phyloP scores from a whole-genome alignment of 2,888 invertebrate genomes.

The Calliopum simillimum region DNA sequence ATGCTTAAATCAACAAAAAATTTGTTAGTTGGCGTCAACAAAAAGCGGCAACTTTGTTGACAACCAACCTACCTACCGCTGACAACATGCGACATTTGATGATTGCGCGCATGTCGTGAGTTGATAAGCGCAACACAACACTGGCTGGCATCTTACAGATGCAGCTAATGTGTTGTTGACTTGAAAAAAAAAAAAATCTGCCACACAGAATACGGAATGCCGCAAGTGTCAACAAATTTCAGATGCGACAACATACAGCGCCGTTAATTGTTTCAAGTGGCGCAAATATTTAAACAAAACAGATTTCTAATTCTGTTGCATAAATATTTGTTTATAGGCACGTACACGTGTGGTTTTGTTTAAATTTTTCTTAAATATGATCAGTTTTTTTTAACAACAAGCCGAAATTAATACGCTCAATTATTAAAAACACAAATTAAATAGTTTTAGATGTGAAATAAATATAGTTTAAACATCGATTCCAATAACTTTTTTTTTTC shows the following conservation, averaged over 20 bases:
- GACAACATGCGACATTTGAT: not conserved
- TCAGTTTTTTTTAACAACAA: no score
- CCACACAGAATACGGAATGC: not conserved
- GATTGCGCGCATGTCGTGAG: conserved; percentile 5
- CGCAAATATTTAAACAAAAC: conserved; percentile 2
- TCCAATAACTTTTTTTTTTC: no score
- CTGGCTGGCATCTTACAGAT: not conserved
- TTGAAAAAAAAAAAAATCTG: not conserved
- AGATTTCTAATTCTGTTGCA: not conserved
- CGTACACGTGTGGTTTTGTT: no score
- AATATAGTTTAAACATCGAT: no score
- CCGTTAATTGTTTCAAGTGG: not conserved
- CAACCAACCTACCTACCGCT: not conserved
- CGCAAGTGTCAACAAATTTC: conserved; percentile 4
- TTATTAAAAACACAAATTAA: no score
- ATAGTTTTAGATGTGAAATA: no score
- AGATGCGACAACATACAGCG: not conserved
- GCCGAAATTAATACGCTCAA: no score
- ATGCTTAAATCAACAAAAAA: conserved; percentile 5
- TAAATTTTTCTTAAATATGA: no score
- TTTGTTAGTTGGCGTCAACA: not conserved
- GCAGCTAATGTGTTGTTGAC: not conserved
- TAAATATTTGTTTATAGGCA: no score
- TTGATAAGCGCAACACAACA: not conserved
- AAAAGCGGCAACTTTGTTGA: not conserved